Evolutionary conservation across 2,888 invertebrate genomes (phyloP).

Genomic region (Digitonthophagus gazella): DNA sequence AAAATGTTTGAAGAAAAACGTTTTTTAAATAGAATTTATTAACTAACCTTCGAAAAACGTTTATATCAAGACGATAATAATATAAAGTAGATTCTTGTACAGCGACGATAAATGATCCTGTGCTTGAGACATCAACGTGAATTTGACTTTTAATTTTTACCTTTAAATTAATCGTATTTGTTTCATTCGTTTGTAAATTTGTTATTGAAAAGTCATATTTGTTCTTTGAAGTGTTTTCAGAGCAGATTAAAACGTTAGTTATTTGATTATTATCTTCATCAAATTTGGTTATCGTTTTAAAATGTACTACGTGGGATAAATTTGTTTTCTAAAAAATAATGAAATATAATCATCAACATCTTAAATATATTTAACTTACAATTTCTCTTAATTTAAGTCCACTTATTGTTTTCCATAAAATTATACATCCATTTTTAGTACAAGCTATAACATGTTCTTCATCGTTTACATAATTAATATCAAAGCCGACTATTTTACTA

Average conservation of each 20-base stretch:
- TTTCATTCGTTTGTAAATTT: slow-evolving; percentile 21
- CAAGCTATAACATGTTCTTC: slow-evolving; percentile 56
- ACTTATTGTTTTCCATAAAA: slow-evolving; percentile 58
- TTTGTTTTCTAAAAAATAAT: slow-evolving; percentile 15
- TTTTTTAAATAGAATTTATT: too few species aligned
- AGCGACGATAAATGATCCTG: slow-evolving; percentile 38
- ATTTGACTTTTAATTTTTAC: background rate
- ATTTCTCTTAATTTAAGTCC: slow-evolving; percentile 53
- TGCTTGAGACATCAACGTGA: slow-evolving; percentile 34
- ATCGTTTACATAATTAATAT: slow-evolving; percentile 49
- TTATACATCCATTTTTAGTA: slow-evolving; percentile 56
- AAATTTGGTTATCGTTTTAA: slow-evolving; percentile 9
- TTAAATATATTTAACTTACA: slow-evolving; percentile 42
- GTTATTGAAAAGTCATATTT: slow-evolving; percentile 19
- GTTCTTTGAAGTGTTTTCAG: slow-evolving; percentile 12
- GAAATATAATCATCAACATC: slow-evolving; percentile 15
- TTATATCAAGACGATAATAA: slow-evolving; percentile 28
- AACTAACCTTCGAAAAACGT: slow-evolving; percentile 16
- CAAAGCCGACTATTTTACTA: slow-evolving; percentile 55
- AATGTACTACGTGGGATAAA: slow-evolving; percentile 1
- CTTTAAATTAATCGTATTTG: slow-evolving; percentile 10
- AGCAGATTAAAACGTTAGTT: slow-evolving; percentile 16
- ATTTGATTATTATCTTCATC: background rate
- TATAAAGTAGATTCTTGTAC: slow-evolving; percentile 34
- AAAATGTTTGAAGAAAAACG: too few species aligned